A percentile compares a stretch with the other conserved stretches of the same genome.
phyloP scores from a whole-genome alignment of 1,140 invertebrate species.

The Melitaea cinxia region DNA sequence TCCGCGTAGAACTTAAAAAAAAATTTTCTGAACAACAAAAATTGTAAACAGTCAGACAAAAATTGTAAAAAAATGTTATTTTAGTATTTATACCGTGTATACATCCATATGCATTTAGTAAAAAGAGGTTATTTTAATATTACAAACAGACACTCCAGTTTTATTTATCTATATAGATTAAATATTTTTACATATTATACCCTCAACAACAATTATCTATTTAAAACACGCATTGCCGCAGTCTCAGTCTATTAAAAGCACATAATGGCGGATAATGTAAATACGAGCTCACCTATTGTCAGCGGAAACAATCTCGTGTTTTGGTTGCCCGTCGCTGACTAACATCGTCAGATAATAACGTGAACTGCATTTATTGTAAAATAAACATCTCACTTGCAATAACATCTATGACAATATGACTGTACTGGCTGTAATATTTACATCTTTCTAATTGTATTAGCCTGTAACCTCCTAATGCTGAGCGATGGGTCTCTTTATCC shows the following conservation, averaged over 20 bases:
- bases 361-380: constrained; percentile 2
- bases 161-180: too few relatives aligned
- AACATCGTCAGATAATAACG: constrained; percentile 18
- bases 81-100: too few relatives aligned
- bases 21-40: too few relatives aligned
- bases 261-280: constrained; percentile 50
- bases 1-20: too few relatives aligned
- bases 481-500: too few relatives aligned
- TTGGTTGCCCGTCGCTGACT: constrained; percentile 58
- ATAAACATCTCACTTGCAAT: neutral
- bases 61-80: too few relatives aligned
- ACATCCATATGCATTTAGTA: too few relatives aligned
- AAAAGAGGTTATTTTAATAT: too few relatives aligned
- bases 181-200: neutral
- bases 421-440: neutral
- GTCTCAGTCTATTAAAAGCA: constrained; percentile 55
- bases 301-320: constrained; percentile 62
- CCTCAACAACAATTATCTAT: constrained; percentile 4
- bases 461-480: too few relatives aligned
- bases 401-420: neutral
- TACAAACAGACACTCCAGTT: too few relatives aligned
- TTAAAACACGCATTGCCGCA: constrained; percentile 20
- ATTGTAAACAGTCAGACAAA: too few relatives aligned
- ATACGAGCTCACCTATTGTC: constrained; percentile 58
- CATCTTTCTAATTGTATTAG: too few relatives aligned